Percentiles rank a stretch among this genome's conserved stretches.
phyloP scores from a whole-genome alignment of 2,797 vertebrate species.

The Chrysocyon brachyurus region DNA sequence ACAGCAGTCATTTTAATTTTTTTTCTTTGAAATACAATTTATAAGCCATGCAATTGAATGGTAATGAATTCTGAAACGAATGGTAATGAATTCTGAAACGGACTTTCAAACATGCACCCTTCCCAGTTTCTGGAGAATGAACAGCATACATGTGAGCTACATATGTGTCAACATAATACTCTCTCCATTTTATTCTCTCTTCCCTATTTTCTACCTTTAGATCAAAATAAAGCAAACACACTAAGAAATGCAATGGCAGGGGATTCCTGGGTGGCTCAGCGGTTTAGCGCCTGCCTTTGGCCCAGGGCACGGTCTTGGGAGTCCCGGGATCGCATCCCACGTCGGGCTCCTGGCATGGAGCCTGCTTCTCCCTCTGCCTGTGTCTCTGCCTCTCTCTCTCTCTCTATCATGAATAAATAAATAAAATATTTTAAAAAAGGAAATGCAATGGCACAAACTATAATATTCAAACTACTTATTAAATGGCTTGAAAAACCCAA shows the following conservation, averaged over 20 bases:
- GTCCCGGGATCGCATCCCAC: no score
- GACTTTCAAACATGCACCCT: neutral
- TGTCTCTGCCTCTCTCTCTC: no score
- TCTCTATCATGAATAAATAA: no score
- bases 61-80: neutral
- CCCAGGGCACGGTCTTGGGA: no score
- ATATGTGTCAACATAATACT: neutral
- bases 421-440: no score
- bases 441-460: neutral
- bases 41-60: neutral
- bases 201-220: neutral
- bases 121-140: neutral
- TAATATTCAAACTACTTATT: neutral
- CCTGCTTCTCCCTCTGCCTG: no score
- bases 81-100: neutral
- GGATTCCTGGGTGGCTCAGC: no score
- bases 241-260: neutral
- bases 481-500: neutral
- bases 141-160: neutral
- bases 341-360: no score
- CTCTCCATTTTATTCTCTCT: neutral
- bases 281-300: no score
- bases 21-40: neutral
- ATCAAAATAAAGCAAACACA: constrained; percentile 36
- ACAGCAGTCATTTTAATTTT: neutral